Base-by-base conservation (phyloP, 2,888 invertebrate species). In the Limnephilus marmoratus region DNA sequence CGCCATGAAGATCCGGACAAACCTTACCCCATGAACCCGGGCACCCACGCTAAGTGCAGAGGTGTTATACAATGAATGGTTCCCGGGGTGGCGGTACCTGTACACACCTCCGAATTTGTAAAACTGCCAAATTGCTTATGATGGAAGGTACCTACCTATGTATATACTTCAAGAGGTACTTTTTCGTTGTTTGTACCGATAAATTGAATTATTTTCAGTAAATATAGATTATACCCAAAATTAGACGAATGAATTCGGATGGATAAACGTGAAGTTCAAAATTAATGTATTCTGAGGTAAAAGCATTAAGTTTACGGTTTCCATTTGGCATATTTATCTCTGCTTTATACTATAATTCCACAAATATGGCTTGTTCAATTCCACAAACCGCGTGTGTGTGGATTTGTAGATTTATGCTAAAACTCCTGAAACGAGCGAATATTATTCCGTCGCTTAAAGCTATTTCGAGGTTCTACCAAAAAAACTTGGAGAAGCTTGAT, bases 281-380 rank as follows among this genome's bases (percentile, higher is more conserved):
- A 68, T 68, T 24, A 68, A 24, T 68, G 31, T 15, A 34, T 34
- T 11, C 83, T 41, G 83, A 34, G 83, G 83, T 34, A 24, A 34
- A 83, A 41, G 37, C 34, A 68, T n/a, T 41, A 37, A 37, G 83
- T 83, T 83, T 83, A 83, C 24, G 83, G 83, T 83, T 83, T 83
- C 83, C 83, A 83, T 83, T 83, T 37, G 34, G 31, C 83, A 83
- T 15, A 83, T 83, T 83, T 83, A 83, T 83, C 83, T 83, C 31
- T 37, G 34, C 18, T 11, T 83, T 83, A 83, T 83, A 31, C 34
- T 37, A 83, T 34, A 83, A 83, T 34, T 83, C 37, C 34, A 83
- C 83, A 83, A 83, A 83, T 83, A 37, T 31, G 37, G 34, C 2
- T 37, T 34, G 83, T 34, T n/a, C 68, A 68, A 68, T 68, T 83